phyloP scores from a whole-genome alignment of 2,888 invertebrate genomes.

The Amiota minor region DNA sequence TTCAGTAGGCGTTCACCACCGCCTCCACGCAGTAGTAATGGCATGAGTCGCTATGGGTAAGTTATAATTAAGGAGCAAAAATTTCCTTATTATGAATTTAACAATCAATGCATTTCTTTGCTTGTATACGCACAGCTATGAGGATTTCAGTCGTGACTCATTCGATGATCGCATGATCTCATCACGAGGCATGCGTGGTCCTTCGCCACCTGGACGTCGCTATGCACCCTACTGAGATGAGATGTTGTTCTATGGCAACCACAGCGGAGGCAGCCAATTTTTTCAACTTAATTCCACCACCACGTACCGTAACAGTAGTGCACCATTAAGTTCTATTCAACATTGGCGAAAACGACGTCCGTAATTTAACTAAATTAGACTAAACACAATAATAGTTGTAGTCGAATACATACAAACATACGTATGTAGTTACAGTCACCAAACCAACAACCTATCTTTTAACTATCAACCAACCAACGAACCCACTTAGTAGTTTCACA shows the following conservation, averaged over 20 bases:
- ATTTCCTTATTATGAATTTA: background rate
- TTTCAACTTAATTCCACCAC: slow-evolving; percentile 28
- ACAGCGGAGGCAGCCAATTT: slow-evolving; percentile 49
- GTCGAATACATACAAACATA: background rate
- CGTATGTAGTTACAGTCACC: background rate
- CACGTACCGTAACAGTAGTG: slow-evolving; percentile 29
- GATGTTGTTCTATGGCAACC: slow-evolving; percentile 65
- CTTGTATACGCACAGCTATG: slow-evolving; percentile 78
- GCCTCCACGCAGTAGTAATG: slow-evolving; percentile 77
- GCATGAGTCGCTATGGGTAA: slow-evolving; percentile 73
- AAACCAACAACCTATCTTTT: background rate
- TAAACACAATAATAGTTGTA: background rate
- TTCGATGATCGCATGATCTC: slow-evolving; percentile 84
- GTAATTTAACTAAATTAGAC: slow-evolving; percentile 18
- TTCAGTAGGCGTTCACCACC: slow-evolving; percentile 83
- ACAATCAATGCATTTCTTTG: background rate
- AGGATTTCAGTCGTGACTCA: slow-evolving; percentile 90
- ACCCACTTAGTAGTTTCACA: no score
- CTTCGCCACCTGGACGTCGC: slow-evolving; percentile 87
- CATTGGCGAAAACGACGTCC: slow-evolving; percentile 2
- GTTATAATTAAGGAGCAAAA: slow-evolving; percentile 11
- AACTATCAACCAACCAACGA: no score
- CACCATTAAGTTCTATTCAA: slow-evolving; percentile 33
- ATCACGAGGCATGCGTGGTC: slow-evolving; percentile 80
- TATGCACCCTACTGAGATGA: slow-evolving; percentile 86